Evolutionary conservation across 2,888 invertebrate species (phyloP).

Genomic region (Micropterix aruncella): DNA sequence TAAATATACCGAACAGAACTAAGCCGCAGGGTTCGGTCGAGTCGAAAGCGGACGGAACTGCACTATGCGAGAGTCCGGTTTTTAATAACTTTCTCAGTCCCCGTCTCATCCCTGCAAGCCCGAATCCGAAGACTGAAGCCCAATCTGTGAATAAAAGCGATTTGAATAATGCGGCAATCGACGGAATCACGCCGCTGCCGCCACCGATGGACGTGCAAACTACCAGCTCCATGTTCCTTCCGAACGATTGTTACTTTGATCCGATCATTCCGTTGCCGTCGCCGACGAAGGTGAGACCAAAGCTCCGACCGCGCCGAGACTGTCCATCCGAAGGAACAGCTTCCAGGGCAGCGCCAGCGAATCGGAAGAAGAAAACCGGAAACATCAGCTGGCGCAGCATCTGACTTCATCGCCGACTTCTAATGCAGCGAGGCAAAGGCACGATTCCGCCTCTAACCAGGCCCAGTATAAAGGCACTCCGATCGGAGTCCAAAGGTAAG

Average conservation of each 20-base stretch:
- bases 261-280: conserved; percentile 38
- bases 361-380: conserved; percentile 48
- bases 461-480: neutral
- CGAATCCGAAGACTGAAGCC: too few relatives aligned
- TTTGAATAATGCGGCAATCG: conserved; percentile 23
- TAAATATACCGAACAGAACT: too few relatives aligned
- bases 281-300: conserved; percentile 48
- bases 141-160: too few relatives aligned
- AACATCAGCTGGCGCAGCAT: neutral
- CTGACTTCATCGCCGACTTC: conserved; percentile 6
- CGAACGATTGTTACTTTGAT: conserved; percentile 20
- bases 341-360: conserved; percentile 52
- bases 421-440: conserved; percentile 1
- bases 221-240: conserved; percentile 28
- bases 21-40: too few relatives aligned
- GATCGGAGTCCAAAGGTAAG: neutral
- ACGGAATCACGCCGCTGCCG: conserved; percentile 30
- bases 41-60: too few relatives aligned
- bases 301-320: conserved; percentile 55
- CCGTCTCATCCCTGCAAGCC: too few relatives aligned
- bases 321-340: conserved; percentile 50
- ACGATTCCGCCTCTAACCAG: neutral
- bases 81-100: too few relatives aligned
- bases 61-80: too few relatives aligned
- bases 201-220: conserved; percentile 24